Percentiles rank a stretch among this genome's conserved stretches.
Conservation (phyloP, 2,888 invertebrate species). For the Sinodicranocentrus sp. region DNA sequence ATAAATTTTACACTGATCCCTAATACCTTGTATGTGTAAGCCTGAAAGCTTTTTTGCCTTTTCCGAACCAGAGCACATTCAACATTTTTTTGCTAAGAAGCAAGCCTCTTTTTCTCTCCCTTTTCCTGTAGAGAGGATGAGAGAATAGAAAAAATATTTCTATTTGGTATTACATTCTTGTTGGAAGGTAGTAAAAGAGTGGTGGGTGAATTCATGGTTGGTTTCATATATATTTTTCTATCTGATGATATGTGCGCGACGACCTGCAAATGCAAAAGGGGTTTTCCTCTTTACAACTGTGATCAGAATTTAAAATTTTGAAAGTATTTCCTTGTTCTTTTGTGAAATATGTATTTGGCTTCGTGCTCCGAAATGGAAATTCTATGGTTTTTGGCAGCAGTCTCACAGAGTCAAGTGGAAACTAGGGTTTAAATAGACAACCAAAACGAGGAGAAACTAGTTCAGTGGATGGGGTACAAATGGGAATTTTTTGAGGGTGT, state of each 20-base stretch:
- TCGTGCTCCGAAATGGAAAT: constrained; percentile 36
- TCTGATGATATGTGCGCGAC: constrained; percentile 53
- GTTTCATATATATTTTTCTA: constrained; percentile 28
- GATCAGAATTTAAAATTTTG: constrained; percentile 68
- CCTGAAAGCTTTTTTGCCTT: constrained; percentile 65
- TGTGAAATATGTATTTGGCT: constrained; percentile 45
- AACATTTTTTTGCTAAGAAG: constrained; percentile 44
- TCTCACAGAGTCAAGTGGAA: background rate
- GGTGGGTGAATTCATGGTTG: constrained; percentile 45
- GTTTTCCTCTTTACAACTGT: constrained; percentile 47
- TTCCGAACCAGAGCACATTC: constrained; percentile 63
- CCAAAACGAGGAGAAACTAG: background rate
- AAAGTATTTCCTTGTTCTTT: constrained; percentile 66
- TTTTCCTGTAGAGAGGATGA: too few relatives aligned
- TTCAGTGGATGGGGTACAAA: constrained; percentile 23
- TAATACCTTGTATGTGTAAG: constrained; percentile 67
- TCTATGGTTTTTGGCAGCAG: constrained; percentile 31
- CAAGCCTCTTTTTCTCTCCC: background rate
- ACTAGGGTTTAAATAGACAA: background rate
- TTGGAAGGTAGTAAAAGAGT: constrained; percentile 46
- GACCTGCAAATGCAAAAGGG: constrained; percentile 62
- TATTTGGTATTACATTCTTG: background rate
- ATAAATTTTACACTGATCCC: constrained; percentile 71
- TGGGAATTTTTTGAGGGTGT: constrained; percentile 43
- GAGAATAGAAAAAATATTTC: too few relatives aligned